These are phyloP conservation scores for Omphaloscelis lunosa DNA, from an alignment of 2,888 invertebrate genomes.

Conservation along the genomic window DNA sequence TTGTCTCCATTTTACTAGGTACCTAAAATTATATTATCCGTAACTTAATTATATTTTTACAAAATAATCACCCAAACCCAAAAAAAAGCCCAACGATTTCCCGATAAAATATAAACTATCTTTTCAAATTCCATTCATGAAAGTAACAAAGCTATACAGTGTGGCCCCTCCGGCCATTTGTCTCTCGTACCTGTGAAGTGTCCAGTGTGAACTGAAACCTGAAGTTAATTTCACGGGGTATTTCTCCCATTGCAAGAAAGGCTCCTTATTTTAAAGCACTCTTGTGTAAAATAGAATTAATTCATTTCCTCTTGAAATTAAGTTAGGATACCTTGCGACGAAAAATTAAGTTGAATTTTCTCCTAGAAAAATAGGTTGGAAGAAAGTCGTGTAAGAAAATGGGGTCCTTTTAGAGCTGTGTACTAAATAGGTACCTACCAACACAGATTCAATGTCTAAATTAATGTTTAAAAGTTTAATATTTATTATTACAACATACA, in stretches of 20 bases:
- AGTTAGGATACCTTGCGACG: slow-evolving; percentile 68
- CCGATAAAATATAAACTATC: slow-evolving; percentile 31
- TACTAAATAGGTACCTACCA: slow-evolving; percentile 10
- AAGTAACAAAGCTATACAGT: slow-evolving; percentile 71
- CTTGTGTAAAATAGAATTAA: slow-evolving; percentile 86
- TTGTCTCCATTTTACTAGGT: not conserved
- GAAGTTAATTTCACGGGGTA: slow-evolving; percentile 89
- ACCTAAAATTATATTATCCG: not conserved
- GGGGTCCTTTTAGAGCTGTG: slow-evolving; percentile 11
- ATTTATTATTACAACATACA: not conserved
- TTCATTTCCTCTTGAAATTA: slow-evolving; percentile 76
- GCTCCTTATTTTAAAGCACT: slow-evolving; percentile 82
- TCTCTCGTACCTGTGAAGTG: slow-evolving; percentile 86
- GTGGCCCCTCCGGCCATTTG: slow-evolving; percentile 77
- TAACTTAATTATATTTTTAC: not conserved
- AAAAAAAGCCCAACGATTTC: slow-evolving; percentile 9
- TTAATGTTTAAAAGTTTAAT: not conserved
- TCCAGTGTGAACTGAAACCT: slow-evolving; percentile 84
- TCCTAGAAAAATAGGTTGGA: slow-evolving; percentile 27
- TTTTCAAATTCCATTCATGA: slow-evolving; percentile 68
- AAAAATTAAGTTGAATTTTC: slow-evolving; percentile 60
- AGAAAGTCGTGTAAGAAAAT: slow-evolving; percentile 37
- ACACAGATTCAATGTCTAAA: slow-evolving; percentile 1
- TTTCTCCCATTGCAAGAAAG: slow-evolving; percentile 84
- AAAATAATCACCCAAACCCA: not conserved